Evolutionary conservation across 1,140 invertebrate species (phyloP).

Genomic region (Campoletis sonorensis): DNA sequence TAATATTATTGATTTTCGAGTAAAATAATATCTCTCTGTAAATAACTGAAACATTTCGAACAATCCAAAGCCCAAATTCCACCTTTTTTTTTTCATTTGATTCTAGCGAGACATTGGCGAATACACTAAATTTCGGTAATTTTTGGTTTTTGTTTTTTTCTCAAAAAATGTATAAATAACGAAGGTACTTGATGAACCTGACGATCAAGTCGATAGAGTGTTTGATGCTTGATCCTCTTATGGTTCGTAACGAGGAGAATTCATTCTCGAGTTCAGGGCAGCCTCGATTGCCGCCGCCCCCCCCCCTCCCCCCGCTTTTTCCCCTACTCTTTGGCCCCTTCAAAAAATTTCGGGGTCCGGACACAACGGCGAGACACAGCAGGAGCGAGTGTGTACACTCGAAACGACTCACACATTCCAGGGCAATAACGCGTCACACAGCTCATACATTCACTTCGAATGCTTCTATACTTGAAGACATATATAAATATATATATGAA

Average conservation of each 20-base stretch:
- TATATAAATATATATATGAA: slow-evolving; percentile 19
- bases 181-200: slow-evolving; percentile 3
- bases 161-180: neutral
- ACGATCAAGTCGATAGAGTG: neutral
- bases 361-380: neutral
- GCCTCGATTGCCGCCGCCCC: neutral
- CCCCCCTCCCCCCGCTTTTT: too few species aligned
- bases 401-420: slow-evolving; percentile 30
- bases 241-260: neutral
- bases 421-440: slow-evolving; percentile 36
- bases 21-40: too few species aligned
- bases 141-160: too few species aligned
- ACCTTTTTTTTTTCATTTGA: too few species aligned
- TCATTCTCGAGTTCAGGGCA: slow-evolving; percentile 1
- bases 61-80: too few species aligned
- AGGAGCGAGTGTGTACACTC: slow-evolving; percentile 5
- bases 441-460: slow-evolving; percentile 33
- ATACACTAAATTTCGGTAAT: too few species aligned
- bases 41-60: too few species aligned
- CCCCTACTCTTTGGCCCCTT: neutral
- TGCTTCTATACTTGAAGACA: slow-evolving; percentile 5
- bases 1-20: too few species aligned
- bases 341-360: slow-evolving; percentile 19
- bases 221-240: neutral
- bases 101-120: too few species aligned